These are phyloP conservation scores for Portunus trituberculatus DNA, from an alignment of 1,140 invertebrate genomes.

Conservation along the genomic window DNA sequence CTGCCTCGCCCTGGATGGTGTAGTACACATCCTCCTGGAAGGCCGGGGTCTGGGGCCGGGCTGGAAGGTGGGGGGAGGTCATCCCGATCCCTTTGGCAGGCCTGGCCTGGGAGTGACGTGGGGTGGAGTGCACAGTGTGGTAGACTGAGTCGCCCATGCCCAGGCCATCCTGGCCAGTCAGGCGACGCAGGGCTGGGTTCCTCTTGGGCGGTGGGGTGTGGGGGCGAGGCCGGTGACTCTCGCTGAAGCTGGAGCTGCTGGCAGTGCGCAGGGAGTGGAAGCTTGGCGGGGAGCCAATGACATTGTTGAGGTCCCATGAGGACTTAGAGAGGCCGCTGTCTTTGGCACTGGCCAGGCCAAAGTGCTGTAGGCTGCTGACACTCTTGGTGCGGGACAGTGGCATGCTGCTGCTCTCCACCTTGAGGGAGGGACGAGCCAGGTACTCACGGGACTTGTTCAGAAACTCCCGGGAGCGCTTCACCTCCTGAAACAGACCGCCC, in stretches of 20 bases:
- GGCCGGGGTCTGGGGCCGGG: conserved; percentile 52
- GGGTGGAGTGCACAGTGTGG: conserved; percentile 64
- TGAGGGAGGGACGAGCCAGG: not conserved
- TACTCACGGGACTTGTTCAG: conserved; percentile 63
- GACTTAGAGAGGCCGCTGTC: conserved; percentile 67
- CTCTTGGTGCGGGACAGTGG: conserved; percentile 70
- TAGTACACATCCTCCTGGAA: conserved; percentile 74
- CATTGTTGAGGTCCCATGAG: conserved; percentile 61
- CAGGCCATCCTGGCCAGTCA: conserved; percentile 22
- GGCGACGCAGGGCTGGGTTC: conserved; percentile 57
- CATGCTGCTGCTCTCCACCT: not conserved
- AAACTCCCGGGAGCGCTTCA: conserved; percentile 59
- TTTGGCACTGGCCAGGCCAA: conserved; percentile 49
- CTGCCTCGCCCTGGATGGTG: conserved; percentile 68
- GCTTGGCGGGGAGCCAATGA: not conserved
- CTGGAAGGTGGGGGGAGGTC: conserved; percentile 5
- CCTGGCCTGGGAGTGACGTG: not conserved
- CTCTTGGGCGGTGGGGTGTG: conserved; percentile 23
- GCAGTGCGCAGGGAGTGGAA: conserved; percentile 41
- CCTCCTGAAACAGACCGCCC: conserved; percentile 65
- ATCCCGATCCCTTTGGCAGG: not conserved
- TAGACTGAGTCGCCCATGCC: conserved; percentile 61
- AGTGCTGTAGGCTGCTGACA: conserved; percentile 56
- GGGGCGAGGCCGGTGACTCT: conserved; percentile 9
- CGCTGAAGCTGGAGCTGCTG: conserved; percentile 63